Evolutionary conservation across 2,113 vertebrate species (phyloP).

Genomic region (Semnopithecus entellus): DNA sequence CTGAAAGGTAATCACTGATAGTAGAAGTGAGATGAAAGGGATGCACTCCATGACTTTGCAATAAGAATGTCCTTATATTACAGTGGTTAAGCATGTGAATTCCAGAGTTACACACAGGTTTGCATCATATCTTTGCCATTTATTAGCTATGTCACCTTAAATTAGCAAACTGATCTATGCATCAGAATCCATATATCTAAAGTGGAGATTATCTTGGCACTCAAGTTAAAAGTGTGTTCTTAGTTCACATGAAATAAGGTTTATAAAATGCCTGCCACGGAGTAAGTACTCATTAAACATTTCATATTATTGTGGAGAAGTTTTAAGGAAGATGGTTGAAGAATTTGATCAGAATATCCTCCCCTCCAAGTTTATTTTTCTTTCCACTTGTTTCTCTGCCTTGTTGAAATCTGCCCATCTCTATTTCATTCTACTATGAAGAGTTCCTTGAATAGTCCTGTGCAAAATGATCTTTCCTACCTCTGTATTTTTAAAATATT

Average conservation of each 20-base stretch:
- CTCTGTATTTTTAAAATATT: background rate
- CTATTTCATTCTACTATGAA: background rate
- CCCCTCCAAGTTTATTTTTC: background rate
- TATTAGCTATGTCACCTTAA: conserved; percentile 1
- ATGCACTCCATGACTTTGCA: background rate
- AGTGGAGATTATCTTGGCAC: background rate
- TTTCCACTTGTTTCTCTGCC: background rate
- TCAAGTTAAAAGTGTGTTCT: background rate
- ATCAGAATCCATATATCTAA: background rate
- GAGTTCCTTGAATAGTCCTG: background rate
- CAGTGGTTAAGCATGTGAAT: background rate
- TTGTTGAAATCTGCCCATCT: background rate
- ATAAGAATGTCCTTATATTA: background rate
- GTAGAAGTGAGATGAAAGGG: background rate
- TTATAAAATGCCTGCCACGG: background rate
- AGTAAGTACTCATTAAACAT: background rate
- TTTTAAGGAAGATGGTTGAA: conserved; percentile 1
- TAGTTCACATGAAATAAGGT: background rate
- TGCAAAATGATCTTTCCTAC: background rate
- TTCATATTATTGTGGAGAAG: background rate
- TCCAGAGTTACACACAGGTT: background rate
- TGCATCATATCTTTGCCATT: background rate
- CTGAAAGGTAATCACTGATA: background rate
- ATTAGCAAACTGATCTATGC: background rate
- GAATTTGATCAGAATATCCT: background rate